Evolutionary conservation across 2,113 vertebrate genomes (phyloP).

Genomic region (Sphyrna mokarran): DNA sequence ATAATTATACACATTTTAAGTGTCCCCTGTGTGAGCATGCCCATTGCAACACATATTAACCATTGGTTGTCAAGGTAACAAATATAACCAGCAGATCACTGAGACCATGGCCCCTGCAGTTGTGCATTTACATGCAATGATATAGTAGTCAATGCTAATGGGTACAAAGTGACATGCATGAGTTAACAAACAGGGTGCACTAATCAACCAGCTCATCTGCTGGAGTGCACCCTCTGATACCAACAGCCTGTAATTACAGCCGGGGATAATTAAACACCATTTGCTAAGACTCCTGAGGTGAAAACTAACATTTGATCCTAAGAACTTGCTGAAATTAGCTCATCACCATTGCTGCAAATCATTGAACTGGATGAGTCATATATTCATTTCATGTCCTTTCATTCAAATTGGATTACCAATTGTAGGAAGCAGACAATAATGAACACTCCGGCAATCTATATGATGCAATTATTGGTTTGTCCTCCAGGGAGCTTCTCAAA

Average conservation of each 20-base stretch:
- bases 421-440: background rate
- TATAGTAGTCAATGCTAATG: background rate
- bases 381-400: background rate
- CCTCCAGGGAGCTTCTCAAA: background rate
- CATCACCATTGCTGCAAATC: background rate
- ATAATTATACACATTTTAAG: slow-evolving; percentile 23
- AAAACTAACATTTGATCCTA: background rate
- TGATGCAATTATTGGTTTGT: background rate
- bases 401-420: slow-evolving; percentile 23
- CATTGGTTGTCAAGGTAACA: slow-evolving; percentile 25
- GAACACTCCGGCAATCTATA: background rate
- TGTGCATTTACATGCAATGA: background rate
- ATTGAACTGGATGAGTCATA: background rate
- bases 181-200: slow-evolving; percentile 1
- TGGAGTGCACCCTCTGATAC: background rate
- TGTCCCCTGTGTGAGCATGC: background rate
- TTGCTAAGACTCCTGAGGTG: background rate
- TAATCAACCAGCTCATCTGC: background rate
- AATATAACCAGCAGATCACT: background rate
- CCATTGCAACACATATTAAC: slow-evolving; percentile 13
- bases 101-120: background rate
- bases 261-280: background rate
- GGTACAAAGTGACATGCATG: background rate
- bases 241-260: slow-evolving; percentile 22
- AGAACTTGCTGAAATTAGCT: background rate